phyloP scores from a whole-genome alignment of 2,888 invertebrate species.

The Autographa gamma region DNA sequence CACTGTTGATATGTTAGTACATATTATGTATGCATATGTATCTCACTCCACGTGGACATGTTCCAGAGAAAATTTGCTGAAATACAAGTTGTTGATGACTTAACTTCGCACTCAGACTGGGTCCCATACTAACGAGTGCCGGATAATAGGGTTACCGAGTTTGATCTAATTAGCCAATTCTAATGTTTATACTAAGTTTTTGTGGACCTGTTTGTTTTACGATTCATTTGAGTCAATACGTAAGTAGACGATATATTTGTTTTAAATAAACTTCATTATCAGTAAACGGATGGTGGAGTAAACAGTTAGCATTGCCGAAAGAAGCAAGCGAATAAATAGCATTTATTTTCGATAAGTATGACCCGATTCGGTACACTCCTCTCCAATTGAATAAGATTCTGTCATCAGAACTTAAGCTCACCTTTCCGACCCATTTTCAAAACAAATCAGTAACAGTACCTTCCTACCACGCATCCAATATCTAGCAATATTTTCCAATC shows the following conservation, averaged over 20 bases:
- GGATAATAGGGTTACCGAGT: constrained; percentile 21
- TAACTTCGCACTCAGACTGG: constrained; percentile 41
- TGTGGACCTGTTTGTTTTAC: neutral
- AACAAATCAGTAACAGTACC: neutral
- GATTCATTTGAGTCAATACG: neutral
- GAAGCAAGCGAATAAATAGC: too few relatives aligned
- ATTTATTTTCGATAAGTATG: too few relatives aligned
- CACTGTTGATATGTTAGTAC: too few relatives aligned
- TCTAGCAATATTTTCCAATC: neutral
- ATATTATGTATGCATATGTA: constrained; percentile 3
- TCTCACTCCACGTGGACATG: neutral
- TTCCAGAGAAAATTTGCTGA: neutral
- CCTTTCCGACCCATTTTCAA: neutral
- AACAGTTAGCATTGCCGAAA: neutral
- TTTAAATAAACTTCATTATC: neutral
- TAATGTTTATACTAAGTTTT: constrained; percentile 11
- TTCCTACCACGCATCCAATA: neutral
- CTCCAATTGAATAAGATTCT: neutral
- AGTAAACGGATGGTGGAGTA: neutral
- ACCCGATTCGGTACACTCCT: neutral
- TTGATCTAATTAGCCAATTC: constrained; percentile 39
- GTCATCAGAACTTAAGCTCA: neutral
- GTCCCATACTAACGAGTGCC: neutral
- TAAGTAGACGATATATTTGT: neutral
- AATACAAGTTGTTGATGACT: constrained; percentile 23